Conservation (phyloP, 2,113 vertebrate genomes). For the Bufo gargarizans region DNA sequence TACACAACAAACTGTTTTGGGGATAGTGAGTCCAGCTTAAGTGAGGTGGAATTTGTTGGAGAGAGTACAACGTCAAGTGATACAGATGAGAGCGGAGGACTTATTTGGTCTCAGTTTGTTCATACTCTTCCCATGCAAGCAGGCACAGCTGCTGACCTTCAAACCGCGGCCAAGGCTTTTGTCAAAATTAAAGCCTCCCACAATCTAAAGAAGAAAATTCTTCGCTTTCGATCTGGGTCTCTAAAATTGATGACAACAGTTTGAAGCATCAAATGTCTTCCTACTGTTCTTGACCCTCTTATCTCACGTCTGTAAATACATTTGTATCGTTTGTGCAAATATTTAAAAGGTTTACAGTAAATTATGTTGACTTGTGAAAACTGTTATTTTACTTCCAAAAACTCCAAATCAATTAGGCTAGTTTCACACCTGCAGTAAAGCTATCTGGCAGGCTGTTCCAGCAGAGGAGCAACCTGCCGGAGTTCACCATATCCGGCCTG, state of each 20-base stretch:
- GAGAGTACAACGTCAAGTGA: constrained; percentile 83
- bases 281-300: constrained; percentile 27
- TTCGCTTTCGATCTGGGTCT: constrained; percentile 89
- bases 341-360: constrained; percentile 71
- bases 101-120: constrained; percentile 86
- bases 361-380: constrained; percentile 62
- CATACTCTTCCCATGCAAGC: constrained; percentile 75
- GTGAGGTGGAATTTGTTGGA: constrained; percentile 81
- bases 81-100: constrained; percentile 84
- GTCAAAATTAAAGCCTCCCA: constrained; percentile 96
- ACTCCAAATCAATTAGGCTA: neutral
- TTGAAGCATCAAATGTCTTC: constrained; percentile 67
- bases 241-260: constrained; percentile 96
- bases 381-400: constrained; percentile 59
- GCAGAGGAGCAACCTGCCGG: no score
- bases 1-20: constrained; percentile 93
- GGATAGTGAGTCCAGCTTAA: constrained; percentile 89
- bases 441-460: no score
- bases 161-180: constrained; percentile 78
- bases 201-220: constrained; percentile 95
- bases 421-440: no score
- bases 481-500: no score
- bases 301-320: constrained; percentile 65
- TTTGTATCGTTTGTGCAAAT: constrained; percentile 67
- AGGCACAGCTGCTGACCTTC: constrained; percentile 68